A percentile compares a stretch with the other conserved stretches of the same genome.
phyloP scores from a whole-genome alignment of 2,888 invertebrate species.

The Blastobasis lacticolella region DNA sequence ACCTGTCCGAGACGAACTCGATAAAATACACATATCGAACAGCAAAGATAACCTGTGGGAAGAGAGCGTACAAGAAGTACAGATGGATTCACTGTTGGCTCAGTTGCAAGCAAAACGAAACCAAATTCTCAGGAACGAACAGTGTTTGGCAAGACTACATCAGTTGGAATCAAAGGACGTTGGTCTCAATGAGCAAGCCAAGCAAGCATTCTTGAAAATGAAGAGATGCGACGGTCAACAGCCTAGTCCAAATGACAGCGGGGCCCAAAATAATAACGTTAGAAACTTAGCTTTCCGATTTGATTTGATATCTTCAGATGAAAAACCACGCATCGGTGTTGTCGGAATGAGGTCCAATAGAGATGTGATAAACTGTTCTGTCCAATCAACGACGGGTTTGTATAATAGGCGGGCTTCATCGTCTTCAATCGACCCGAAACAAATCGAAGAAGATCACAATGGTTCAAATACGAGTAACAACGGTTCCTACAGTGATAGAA shows the following conservation, averaged over 20 bases:
- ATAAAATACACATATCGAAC: conserved; percentile 52
- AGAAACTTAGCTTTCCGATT: conserved; percentile 88
- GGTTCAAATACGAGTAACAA: conserved; percentile 51
- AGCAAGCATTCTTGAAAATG: conserved; percentile 75
- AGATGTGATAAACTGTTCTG: conserved; percentile 62
- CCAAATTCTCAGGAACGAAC: conserved; percentile 70
- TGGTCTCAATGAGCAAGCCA: conserved; percentile 87
- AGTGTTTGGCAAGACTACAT: conserved; percentile 37
- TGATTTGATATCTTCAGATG: conserved; percentile 66
- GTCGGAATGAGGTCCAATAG: conserved; percentile 58
- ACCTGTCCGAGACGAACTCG: conserved; percentile 76
- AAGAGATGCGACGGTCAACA: conserved; percentile 59
- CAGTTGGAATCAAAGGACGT: conserved; percentile 68
- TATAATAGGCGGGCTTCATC: conserved; percentile 55
- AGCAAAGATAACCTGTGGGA: conserved; percentile 26
- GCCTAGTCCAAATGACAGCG: conserved; percentile 37
- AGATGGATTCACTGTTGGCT: conserved; percentile 68
- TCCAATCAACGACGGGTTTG: conserved; percentile 46
- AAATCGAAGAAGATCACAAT: conserved; percentile 52
- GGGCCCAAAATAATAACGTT: conserved; percentile 70
- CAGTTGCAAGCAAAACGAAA: conserved; percentile 79
- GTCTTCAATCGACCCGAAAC: conserved; percentile 59
- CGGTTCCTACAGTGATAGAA: conserved; percentile 55
- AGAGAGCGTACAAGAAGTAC: conserved; percentile 42
- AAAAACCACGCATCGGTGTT: conserved; percentile 56